Evolutionary conservation across 2,113 vertebrate genomes (phyloP), one percentile per base, ranked within the genome.

Genomic region (Toxostoma redivivum): DNA sequence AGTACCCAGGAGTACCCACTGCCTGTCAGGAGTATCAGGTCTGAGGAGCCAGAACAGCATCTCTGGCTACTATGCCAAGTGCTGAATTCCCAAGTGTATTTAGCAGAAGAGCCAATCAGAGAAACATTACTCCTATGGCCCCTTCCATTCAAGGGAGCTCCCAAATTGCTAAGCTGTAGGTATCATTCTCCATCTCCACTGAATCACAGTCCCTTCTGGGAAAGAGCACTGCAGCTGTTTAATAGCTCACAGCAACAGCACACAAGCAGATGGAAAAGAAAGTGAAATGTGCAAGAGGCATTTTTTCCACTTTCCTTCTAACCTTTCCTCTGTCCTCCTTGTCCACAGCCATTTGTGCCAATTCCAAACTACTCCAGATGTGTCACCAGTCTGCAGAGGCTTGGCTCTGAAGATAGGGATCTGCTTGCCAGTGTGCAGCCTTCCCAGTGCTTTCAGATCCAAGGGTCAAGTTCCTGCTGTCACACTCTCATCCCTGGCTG

Each of bases 301-400:
- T 88, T 90, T 91, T 87, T 94, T 86, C 87, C 81, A 94, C 67
- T 95, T 94, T 92, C 84, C 61, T 91, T 88, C 80, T 61, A 94
- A 42, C 47, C 24, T 79, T 90, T 91, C 74, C 74, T 90, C 71
- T 84, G 62, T 89, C 38, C 35, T 81, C 44, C 66, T 77, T 56
- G 28, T 84, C 86, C 53, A 38, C 57, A 87, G 57, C 23, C 51
- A 60, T 83, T 81, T 71, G 44, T 90, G 86, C 69, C 92, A 93
- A 64, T 67, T 93, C 88, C 92, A 96, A 65, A 74, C 64, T 84
- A 35, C 54, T 78, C 85, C 85, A 96, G 82, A 83, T 90, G 88
- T 71, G 64, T 71, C 91, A 94, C 81, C 66, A 77, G 81, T 85
- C 94, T 88, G 85, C 69, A 93, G 62, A 84, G 67, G 57, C 70